Evolutionary conservation across 1,140 invertebrate species (phyloP).

Genomic region (Idris sp.): DNA sequence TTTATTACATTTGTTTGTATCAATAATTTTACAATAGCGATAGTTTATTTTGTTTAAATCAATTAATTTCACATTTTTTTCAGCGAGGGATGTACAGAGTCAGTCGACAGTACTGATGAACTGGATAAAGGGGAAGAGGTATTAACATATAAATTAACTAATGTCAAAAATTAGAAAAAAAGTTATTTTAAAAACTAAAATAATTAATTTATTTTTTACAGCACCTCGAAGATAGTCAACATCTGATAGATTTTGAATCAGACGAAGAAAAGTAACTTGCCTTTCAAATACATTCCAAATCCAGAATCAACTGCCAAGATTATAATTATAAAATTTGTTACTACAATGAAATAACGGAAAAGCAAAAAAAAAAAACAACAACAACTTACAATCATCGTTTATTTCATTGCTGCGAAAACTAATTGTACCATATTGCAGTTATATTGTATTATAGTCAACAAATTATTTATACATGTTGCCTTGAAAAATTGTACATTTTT

Average conservation of each 20-base stretch:
- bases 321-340: slow-evolving; percentile 56
- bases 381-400: slow-evolving; percentile 8
- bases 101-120: slow-evolving; percentile 87
- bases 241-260: slow-evolving; percentile 72
- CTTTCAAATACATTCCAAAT: slow-evolving; percentile 73
- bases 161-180: slow-evolving; percentile 21
- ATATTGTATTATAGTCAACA: slow-evolving; percentile 60
- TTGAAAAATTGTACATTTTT: slow-evolving; percentile 65
- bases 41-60: too few species aligned
- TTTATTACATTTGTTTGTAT: too few species aligned
- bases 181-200: slow-evolving; percentile 19
- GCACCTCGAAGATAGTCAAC: slow-evolving; percentile 77
- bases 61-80: slow-evolving; percentile 58
- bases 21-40: too few species aligned
- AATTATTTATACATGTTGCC: slow-evolving; percentile 65
- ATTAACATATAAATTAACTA: slow-evolving; percentile 54
- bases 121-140: slow-evolving; percentile 86
- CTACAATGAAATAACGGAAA: slow-evolving; percentile 26
- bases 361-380: too few species aligned
- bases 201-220: slow-evolving; percentile 66
- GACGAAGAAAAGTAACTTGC: slow-evolving; percentile 60
- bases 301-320: slow-evolving; percentile 71
- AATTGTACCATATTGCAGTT: slow-evolving; percentile 62
- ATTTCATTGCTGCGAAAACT: slow-evolving; percentile 26
- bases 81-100: slow-evolving; percentile 86